Conservation (phyloP, 1,140 invertebrate species). For the Pseudobourletiella spinata region DNA sequence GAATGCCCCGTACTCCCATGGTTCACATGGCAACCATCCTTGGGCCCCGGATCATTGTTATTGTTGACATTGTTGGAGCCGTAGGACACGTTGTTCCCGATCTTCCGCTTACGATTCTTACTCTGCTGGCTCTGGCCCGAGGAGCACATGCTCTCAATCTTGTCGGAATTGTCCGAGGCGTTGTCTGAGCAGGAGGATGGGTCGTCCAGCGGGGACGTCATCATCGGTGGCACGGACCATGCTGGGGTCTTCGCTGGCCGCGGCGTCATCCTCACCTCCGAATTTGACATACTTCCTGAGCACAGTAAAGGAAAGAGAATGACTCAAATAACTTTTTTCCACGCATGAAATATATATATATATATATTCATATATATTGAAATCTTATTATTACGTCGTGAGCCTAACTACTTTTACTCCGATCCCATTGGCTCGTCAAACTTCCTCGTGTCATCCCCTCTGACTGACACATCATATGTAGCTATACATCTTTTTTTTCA, state of each 20-base stretch:
- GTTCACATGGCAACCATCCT: too few species aligned
- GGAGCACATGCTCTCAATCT: conserved; percentile 30
- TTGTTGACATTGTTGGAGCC: background rate
- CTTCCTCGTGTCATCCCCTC: background rate
- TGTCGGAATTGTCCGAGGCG: conserved; percentile 36
- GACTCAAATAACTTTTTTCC: too few species aligned
- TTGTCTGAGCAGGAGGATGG: conserved; percentile 36
- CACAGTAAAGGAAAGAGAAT: too few species aligned
- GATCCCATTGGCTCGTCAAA: too few species aligned
- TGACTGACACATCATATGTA: too few species aligned
- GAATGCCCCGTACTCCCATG: too few species aligned
- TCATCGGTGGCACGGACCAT: conserved; percentile 31
- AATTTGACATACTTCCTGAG: conserved; percentile 34
- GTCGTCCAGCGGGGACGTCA: conserved; percentile 28
- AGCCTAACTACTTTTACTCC: too few species aligned
- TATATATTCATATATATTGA: background rate
- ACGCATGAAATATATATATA: background rate
- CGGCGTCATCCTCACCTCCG: conserved; percentile 40
- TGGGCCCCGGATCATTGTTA: background rate
- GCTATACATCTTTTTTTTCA: too few species aligned
- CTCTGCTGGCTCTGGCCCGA: conserved; percentile 15
- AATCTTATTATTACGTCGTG: too few species aligned
- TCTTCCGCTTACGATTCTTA: conserved; percentile 33
- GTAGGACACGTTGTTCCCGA: background rate
- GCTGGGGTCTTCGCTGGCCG: conserved; percentile 35